Evolutionary conservation across 1,140 invertebrate species (phyloP), one percentile per base, ranked within the genome.

Genomic region (Bombus ignitus): DNA sequence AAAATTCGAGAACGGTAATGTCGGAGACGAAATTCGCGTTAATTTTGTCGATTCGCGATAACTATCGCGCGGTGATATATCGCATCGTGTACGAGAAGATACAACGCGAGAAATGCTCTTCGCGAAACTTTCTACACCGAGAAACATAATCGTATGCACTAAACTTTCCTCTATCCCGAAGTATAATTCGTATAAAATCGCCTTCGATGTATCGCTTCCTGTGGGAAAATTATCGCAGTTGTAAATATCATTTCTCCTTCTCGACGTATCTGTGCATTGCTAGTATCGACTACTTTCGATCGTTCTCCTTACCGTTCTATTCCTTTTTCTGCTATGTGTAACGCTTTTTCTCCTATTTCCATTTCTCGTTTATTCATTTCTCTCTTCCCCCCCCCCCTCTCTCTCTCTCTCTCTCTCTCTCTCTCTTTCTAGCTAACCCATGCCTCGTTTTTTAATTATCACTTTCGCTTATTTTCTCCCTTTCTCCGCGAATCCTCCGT

Each of bases 51-150:
- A 53, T 53, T 53, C 47, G 18, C 47, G 18, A 53, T 53, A 53
- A 53, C 47, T 22, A 53, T 6, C 47, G 47, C 5, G 22, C 6
- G 18, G 5, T 53, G 47, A 77, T 42, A 32, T 25, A 12, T 42
- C 2, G 12, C 22, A 37, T 68, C 57, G 25, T 28, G 9, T 15
- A 25, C 42, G 42, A 22, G 12, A 15, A 35, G 12, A 71, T 32
- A 1, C 4, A 8, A 80, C 25, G 28, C 37, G 75, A n/a, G 35
- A 78, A 66, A 77, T n/a, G 47, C 37, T 72, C 70, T 53, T 37
- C 59, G 62, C 15, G 13, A 57, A 85, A 85, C 83, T 85, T 85
- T 80, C 83, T 85, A 80, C 22, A 15, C 22, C 42, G 13, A 13
- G 83, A 73, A 80, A 62, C 39, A 13, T 72, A 79, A 85, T 85